Evolutionary conservation across 2,113 vertebrate species (phyloP).

Genomic region (Chamaea fasciata): DNA sequence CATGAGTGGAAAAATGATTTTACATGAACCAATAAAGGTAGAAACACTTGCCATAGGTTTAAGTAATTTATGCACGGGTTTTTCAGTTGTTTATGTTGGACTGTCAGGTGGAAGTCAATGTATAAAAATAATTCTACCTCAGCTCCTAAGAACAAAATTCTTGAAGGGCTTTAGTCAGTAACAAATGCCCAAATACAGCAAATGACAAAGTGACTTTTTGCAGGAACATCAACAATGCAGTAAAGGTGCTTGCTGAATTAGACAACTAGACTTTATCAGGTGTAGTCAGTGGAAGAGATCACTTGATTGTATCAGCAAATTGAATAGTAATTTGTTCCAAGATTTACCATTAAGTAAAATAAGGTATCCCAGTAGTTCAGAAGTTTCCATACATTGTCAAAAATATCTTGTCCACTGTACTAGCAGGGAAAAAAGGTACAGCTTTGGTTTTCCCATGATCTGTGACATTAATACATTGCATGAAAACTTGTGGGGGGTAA

Average conservation of each 20-base stretch:
- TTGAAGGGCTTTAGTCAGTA: neutral
- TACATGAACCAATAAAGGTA: neutral
- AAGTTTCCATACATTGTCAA: neutral
- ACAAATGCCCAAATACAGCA: neutral
- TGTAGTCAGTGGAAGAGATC: neutral
- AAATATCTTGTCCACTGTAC: neutral
- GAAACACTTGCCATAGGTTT: neutral
- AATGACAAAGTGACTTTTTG: neutral
- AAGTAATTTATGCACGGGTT: conserved; percentile 10
- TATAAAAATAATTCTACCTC: neutral
- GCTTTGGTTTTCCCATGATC: neutral
- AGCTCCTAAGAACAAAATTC: neutral
- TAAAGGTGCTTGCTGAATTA: neutral
- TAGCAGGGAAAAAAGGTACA: neutral
- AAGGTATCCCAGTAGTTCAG: neutral
- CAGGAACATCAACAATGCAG: neutral
- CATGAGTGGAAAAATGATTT: neutral
- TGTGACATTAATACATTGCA: neutral
- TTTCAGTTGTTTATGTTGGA: neutral
- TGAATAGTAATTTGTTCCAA: neutral
- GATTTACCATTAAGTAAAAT: neutral
- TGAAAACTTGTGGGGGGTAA: neutral
- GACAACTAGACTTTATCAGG: neutral
- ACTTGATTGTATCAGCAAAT: neutral
- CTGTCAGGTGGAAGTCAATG: neutral